A percentile compares a stretch with the other conserved stretches of the same genome.
phyloP scores from a whole-genome alignment of 2,113 vertebrate genomes.

The Otocyon megalotis region DNA sequence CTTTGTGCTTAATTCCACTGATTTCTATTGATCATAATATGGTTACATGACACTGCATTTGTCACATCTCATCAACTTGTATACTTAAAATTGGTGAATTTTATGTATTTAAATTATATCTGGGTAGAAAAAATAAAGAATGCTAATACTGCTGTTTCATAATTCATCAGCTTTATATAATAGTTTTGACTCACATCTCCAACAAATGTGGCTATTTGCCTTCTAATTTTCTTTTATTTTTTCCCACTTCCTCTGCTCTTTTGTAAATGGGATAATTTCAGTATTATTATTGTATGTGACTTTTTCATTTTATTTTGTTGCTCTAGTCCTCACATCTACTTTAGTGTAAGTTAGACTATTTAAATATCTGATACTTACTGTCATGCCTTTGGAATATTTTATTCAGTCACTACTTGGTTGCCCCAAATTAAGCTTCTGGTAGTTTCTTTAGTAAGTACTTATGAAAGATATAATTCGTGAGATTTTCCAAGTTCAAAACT shows the following conservation, averaged over 20 bases:
- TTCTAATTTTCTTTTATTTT: not conserved
- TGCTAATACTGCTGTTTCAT: not conserved
- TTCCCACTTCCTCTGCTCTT: not conserved
- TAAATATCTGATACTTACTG: not conserved
- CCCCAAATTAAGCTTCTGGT: not conserved
- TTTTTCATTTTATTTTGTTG: not conserved
- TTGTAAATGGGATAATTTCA: not conserved
- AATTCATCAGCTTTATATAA: not conserved
- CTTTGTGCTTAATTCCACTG: not conserved
- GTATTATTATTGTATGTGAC: not conserved
- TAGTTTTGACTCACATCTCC: not conserved
- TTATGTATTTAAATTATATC: not conserved
- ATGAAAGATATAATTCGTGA: not conserved
- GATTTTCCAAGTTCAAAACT: not conserved
- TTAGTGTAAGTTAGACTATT: not conserved
- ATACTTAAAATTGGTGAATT: not conserved
- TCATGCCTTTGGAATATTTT: not conserved
- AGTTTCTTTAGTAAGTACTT: not conserved
- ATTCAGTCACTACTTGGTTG: not conserved
- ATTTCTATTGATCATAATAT: not conserved
- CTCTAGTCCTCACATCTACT: not conserved
- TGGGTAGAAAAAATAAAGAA: not conserved
- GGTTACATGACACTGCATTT: not conserved
- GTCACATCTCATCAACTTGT: not conserved
- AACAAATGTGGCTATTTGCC: not conserved